Base-by-base conservation (phyloP, 2,797 vertebrate species). In the Periparus ater region DNA sequence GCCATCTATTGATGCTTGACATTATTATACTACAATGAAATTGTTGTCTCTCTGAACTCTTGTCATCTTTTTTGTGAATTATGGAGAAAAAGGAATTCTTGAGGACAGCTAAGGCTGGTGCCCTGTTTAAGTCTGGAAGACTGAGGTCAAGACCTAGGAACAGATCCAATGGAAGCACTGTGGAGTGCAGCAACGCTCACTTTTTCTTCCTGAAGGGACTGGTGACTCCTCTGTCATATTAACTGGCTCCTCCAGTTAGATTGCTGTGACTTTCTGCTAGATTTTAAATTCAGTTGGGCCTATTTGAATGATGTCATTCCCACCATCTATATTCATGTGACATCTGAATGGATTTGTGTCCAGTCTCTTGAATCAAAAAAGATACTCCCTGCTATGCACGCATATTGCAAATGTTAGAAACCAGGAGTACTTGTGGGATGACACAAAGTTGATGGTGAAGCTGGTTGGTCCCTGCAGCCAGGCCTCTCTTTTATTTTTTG, bases 401-500 rank as follows among this genome's bases (percentile, higher is more conserved):
- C 1, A 6, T 30, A 65, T 21, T 12, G 13, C 21, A 32, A 42
- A 0, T 17, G 10, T 47, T 47, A 72, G 20, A 65, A 68, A 48
- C 18, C 38, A 50, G 30, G 22, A 34, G 45, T 15, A 54, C 19
- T 55, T 44, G 20, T 27, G 36, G n/a, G 48, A 30, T 0, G 0
- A 62, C 25, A 66, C 5, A 11, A 36, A 92, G 14, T 30, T 81
- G 30, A 38, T 34, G 10, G 11, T 22, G 34, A 72, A 38, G 22
- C 58, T 63, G 54, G 15, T 18, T 94, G 71, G 29, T 72, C 55
- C 36, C 36, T 61, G 29, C 7, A 60, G 22, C 3, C 44, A 48
- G 17, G 7, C 7, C 1, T 40, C 15, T 22, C 60, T 70, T 51
- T 48, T 22, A 26, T 15, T 16, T 21, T 42, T 50, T 45, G 27